Conservation (phyloP, 2,113 vertebrate genomes). For the Pseudonaja textilis region DNA sequence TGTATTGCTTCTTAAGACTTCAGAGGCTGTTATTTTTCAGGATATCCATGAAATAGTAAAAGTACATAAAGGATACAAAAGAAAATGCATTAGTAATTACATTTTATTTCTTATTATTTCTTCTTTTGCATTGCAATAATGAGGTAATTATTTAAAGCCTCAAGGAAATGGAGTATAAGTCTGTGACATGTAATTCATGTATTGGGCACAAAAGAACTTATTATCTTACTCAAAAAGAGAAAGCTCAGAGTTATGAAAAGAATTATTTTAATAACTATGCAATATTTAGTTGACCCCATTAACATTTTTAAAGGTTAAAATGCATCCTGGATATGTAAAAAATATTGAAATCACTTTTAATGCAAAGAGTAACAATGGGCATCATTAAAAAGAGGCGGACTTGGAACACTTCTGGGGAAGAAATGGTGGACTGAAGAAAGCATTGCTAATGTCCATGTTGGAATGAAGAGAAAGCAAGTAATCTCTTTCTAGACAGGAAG, state of each 20-base stretch:
- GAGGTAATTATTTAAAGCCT: constrained; percentile 20
- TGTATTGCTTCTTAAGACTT: constrained; percentile 10
- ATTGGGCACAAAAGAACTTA: background rate
- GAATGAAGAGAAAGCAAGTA: background rate
- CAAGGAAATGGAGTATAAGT: background rate
- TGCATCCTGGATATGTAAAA: background rate
- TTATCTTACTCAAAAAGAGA: background rate
- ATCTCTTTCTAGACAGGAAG: background rate
- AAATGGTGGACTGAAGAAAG: background rate
- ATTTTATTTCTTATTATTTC: constrained; percentile 25
- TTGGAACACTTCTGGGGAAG: background rate
- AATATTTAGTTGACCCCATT: background rate
- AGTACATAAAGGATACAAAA: background rate
- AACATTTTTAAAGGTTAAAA: background rate
- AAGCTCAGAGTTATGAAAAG: background rate
- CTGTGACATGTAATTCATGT: background rate
- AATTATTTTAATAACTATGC: background rate
- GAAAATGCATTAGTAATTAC: constrained; percentile 4
- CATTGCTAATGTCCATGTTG: too few relatives aligned
- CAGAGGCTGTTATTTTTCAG: background rate
- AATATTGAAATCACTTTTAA: background rate
- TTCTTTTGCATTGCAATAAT: constrained; percentile 15
- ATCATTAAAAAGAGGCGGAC: background rate
- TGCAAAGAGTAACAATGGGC: background rate
- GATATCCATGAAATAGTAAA: background rate